These are phyloP conservation scores for Falco punctatus DNA, from an alignment of 2,113 vertebrate genomes.

Conservation along the genomic window DNA sequence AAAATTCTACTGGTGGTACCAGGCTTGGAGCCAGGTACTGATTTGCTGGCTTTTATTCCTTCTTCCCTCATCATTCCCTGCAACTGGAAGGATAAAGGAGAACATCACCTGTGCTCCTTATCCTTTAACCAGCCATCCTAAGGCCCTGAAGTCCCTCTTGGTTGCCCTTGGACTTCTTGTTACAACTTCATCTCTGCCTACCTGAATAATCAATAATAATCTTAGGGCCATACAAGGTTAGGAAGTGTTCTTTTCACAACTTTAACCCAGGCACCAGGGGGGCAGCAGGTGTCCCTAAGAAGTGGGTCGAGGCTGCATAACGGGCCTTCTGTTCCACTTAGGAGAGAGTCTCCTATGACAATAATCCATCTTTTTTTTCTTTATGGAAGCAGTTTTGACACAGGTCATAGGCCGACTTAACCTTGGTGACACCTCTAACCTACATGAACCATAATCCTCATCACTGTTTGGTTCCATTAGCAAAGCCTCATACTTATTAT, in stretches of 20 bases:
- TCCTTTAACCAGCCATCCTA: not conserved
- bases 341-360: not conserved
- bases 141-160: not conserved
- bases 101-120: not conserved
- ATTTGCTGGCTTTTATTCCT: not conserved
- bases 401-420: not conserved
- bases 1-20: too few relatives aligned
- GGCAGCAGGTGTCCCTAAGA: not conserved
- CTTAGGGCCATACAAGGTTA: not conserved
- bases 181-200: not conserved
- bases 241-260: not conserved
- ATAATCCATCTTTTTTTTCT: not conserved
- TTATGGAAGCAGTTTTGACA: not conserved
- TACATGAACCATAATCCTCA: not conserved
- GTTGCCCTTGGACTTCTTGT: not conserved
- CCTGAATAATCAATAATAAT: not conserved
- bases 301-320: not conserved
- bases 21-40: not conserved
- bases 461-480: not conserved
- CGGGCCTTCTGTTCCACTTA: not conserved
- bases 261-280: not conserved
- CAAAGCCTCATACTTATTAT: not conserved
- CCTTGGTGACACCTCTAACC: accelerated
- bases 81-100: not conserved
- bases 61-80: not conserved